Conservation (phyloP, 2,797 vertebrate genomes). For the Hoplostethus atlanticus region DNA sequence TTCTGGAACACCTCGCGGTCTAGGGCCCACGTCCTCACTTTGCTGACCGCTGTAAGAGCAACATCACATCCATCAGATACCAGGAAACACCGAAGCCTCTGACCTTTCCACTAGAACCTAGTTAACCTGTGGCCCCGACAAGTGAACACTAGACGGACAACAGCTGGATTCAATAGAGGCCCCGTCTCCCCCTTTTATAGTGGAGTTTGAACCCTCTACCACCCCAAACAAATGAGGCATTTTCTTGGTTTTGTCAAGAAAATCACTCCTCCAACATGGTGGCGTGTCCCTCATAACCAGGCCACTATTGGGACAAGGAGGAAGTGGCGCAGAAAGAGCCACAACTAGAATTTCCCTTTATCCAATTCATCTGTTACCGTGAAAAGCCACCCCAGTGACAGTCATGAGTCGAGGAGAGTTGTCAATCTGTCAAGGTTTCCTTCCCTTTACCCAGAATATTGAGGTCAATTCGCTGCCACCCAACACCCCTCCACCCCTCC, state of each 20-base stretch:
- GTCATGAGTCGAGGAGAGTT: not conserved
- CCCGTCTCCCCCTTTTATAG: constrained; percentile 5
- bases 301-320: not conserved
- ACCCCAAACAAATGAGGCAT: not conserved
- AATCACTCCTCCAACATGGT: no score
- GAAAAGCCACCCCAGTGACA: constrained; percentile 1
- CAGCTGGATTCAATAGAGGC: constrained; percentile 36
- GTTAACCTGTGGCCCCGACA: constrained; percentile 26
- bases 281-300: constrained; percentile 4
- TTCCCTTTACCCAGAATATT: constrained; percentile 40
- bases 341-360: constrained; percentile 8
- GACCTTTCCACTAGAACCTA: constrained; percentile 6
- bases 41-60: constrained; percentile 86
- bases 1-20: constrained; percentile 97
- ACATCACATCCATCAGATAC: constrained; percentile 30
- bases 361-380: constrained; percentile 30
- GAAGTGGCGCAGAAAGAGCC: constrained; percentile 28
- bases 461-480: constrained; percentile 30
- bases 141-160: constrained; percentile 26
- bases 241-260: constrained; percentile 18
- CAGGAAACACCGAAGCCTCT: not conserved
- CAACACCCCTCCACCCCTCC: constrained; percentile 1
- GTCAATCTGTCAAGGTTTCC: constrained; percentile 32
- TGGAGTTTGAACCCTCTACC: constrained; percentile 10
- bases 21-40: constrained; percentile 91